Base-by-base conservation (phyloP, 2,888 invertebrate species). In the Amblyteles armatorius region DNA sequence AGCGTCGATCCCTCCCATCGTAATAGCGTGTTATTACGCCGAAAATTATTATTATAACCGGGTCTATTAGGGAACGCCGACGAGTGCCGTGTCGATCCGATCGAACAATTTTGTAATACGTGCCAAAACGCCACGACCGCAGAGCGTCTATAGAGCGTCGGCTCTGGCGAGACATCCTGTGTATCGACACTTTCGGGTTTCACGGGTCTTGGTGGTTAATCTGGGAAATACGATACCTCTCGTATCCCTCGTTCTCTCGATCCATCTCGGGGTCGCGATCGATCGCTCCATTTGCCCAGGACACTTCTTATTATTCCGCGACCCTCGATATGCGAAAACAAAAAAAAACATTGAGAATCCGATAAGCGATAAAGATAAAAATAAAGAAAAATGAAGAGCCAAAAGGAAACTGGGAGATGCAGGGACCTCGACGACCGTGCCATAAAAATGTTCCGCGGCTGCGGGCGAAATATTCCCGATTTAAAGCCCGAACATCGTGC, bases 11-110 rank as follows among this genome's bases (percentile, higher is more conserved):
- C 88, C 88, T 88, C 83, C 86, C 83, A 83, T 88, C 79, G 57
- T 92, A 92, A 92, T 92, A 89, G 87, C 90, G 90, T 90, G 90
- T 90, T 91, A 92, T 92, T 92, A 92, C 88, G 88, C 83, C 86
- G 82, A 88, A 91, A 92, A 57, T 92, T 91, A 92, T 92, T 92
- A 90, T 91, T 90, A 91, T 91, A 89, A 89, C 87, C 89, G 65
- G 87, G 88, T 88, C 89, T 88, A 90, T 91, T 91, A 90, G 90
- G 71, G 78, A 74, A 26, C 67, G 76, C 86, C 85, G 86, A 83
- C 85, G 79, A 85, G 57, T 26, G 57, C 57, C 26, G 85, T 81
- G 82, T 88, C 85, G 87, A 89, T 92, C 89, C 90, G 91, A 91
- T 91, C 91, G 89, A 89, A 88, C 90, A 88, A 90, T 90, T 90